phyloP scores from a whole-genome alignment of 2,797 vertebrate genomes.

The Chelidonichthys spinosus region DNA sequence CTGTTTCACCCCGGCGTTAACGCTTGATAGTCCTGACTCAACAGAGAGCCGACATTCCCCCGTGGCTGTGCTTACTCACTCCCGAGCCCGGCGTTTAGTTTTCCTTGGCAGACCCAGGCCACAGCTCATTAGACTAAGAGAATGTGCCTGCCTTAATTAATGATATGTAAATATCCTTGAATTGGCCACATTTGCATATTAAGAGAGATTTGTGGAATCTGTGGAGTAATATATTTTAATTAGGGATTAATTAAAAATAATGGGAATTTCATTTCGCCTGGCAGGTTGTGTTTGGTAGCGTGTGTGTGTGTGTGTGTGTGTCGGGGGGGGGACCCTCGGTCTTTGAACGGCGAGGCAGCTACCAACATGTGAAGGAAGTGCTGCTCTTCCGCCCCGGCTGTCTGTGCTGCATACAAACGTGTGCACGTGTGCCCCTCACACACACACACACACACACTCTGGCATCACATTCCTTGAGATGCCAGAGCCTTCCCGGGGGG shows the following conservation, averaged over 20 bases:
- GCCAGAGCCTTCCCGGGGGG: constrained; percentile 80
- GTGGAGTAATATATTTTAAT: constrained; percentile 99
- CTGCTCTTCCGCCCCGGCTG: constrained; percentile 70
- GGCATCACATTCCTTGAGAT: constrained; percentile 81
- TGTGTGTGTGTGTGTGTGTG: constrained; percentile 84
- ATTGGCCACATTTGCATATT: constrained; percentile 99
- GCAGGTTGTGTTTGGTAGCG: constrained; percentile 93
- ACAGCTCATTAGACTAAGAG: constrained; percentile 99
- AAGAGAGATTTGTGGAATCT: constrained; percentile 99
- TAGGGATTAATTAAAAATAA: constrained; percentile 99
- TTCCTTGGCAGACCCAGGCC: constrained; percentile 90
- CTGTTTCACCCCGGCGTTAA: constrained; percentile 60
- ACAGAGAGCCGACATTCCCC: constrained; percentile 67
- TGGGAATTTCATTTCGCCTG: constrained; percentile 99
- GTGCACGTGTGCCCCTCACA: constrained; percentile 34
- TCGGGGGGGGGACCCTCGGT: constrained; percentile 34
- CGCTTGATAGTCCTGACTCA: constrained; percentile 79
- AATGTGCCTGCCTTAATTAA: constrained; percentile 99
- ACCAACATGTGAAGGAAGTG: constrained; percentile 74
- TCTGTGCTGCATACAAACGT: constrained; percentile 79
- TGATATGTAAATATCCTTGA: constrained; percentile 99
- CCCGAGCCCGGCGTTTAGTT: constrained; percentile 79
- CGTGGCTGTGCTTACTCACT: constrained; percentile 80
- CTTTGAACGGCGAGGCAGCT: constrained; percentile 73
- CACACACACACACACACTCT: constrained; percentile 37